Evolutionary conservation across 2,113 vertebrate genomes (phyloP), one percentile per base, ranked within the genome.

Genomic region (Pardalotus punctatus): DNA sequence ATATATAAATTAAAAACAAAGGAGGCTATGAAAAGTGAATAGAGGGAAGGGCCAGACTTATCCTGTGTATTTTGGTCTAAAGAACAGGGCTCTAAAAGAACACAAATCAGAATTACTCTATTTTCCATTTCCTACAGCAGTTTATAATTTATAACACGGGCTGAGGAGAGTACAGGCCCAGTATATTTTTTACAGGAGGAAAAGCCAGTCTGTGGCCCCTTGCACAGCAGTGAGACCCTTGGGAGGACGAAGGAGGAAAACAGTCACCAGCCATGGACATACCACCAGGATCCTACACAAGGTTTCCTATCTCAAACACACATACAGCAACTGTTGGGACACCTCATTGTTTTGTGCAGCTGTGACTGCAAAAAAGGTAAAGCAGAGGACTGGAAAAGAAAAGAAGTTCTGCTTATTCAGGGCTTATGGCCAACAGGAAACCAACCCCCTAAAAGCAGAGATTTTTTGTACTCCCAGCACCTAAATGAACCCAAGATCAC

Each of bases 1-100:
- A 95, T 88, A 74, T 51, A 92, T 88, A 90, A 90, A 96, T 94
- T 83, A 74, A 81, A 95, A 95, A 97, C 95, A 97, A 97, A 96
- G 69, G 76, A 92, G 86, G 60, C 64, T 92, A 67, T 93, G 94
- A 92, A 95, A 96, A 95, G 85, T 95, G 90, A 96, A 94, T 88
- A 80, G 85, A 96, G 88, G 95, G 95, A 95, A 96, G 90, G 85
- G 87, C 67, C 71, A 95, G 79, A 92, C 80, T 90, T 96, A 93
- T 43, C 74, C 92, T 93, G 91, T 87, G 79, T 87, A 82, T 94
- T 97, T 95, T 86, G 38, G 51, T 93, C 71, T 29, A 82, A 90
- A 96, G 62, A 95, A 85, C 58, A 93, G n/a, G 25, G n/a, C 45
- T 94, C 7, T 79, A 43, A 64, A 88, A 64, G 72, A 92, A 78